Conservation (phyloP, 53 echinoderm and acorn worm genomes). For the Echinarachnius parma region DNA sequence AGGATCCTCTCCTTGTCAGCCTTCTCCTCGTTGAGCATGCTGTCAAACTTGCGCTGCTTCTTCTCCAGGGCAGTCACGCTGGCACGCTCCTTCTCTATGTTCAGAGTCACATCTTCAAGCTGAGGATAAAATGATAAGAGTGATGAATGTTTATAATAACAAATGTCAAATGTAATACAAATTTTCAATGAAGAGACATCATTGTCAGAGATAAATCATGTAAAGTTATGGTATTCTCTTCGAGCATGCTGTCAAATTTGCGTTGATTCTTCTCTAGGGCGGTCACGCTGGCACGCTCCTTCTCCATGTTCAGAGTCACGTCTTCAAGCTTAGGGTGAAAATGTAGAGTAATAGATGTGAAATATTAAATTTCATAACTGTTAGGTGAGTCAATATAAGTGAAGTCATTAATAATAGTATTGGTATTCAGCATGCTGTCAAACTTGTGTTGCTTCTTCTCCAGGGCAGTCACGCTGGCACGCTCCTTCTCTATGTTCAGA, state of each 20-base stretch:
- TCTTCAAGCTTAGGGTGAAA: conserved; percentile 75
- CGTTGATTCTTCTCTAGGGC: conserved; percentile 88
- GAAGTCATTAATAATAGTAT: too few species aligned
- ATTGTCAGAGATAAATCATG: too few species aligned
- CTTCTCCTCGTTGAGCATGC: conserved; percentile 72
- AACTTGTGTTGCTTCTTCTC: conserved; percentile 98
- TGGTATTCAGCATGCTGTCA: conserved; percentile 72
- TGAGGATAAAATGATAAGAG: conserved; percentile 6
- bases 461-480: conserved; percentile 66
- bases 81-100: conserved; percentile 83
- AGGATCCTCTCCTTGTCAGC: conserved; percentile 79
- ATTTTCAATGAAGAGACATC: too few species aligned
- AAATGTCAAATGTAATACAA: not conserved
- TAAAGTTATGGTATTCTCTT: conserved; percentile 63
- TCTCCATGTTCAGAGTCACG: conserved; percentile 74
- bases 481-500: conserved; percentile 83
- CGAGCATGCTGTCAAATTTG: conserved; percentile 84
- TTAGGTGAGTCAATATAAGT: too few species aligned
- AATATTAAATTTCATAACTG: too few species aligned
- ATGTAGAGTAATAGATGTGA: too few species aligned
- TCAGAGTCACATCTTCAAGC: conserved; percentile 80
- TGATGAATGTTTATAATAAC: too few species aligned
- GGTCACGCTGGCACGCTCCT: conserved; percentile 70
- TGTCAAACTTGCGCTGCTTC: conserved; percentile 96
- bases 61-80: conserved; percentile 79